A percentile compares a stretch with the other conserved stretches of the same genome.
Evolutionary conservation across 92 coral and sea anemone genomes (phyloP).

Genomic region (Desmophyllum pertusum): DNA sequence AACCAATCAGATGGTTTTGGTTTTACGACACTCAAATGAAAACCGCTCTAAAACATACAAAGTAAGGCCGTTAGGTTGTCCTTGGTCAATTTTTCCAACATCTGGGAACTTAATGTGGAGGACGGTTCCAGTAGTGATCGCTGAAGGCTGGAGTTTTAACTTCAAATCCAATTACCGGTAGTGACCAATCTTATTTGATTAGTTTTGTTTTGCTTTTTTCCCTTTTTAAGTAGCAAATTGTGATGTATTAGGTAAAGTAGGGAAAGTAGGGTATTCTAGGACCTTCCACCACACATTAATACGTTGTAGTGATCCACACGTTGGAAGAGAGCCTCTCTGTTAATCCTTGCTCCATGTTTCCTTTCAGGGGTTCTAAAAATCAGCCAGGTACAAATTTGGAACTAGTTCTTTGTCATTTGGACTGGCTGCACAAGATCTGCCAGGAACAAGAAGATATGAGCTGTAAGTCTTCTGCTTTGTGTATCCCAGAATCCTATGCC

Average conservation of each 20-base stretch:
- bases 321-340: not conserved
- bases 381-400: slow-evolving; percentile 80
- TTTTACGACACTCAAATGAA: too few relatives aligned
- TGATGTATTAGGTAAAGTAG: not conserved
- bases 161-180: too few relatives aligned
- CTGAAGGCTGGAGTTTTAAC: not conserved
- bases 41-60: not conserved
- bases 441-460: slow-evolving; percentile 90
- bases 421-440: slow-evolving; percentile 90
- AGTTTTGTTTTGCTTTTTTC: not conserved
- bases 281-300: not conserved
- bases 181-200: not conserved
- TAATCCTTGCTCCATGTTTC: not conserved
- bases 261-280: not conserved
- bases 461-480: slow-evolving; percentile 56
- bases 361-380: slow-evolving; percentile 68
- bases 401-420: slow-evolving; percentile 85
- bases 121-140: too few relatives aligned
- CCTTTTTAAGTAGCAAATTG: too few relatives aligned
- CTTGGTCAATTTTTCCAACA: not conserved
- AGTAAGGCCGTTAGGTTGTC: not conserved
- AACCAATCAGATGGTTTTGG: too few relatives aligned
- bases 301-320: not conserved
- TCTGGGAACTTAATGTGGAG: too few relatives aligned
- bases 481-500: too few relatives aligned